Conservation (phyloP, 2,113 vertebrate species). For the Ictalurus furcatus region DNA sequence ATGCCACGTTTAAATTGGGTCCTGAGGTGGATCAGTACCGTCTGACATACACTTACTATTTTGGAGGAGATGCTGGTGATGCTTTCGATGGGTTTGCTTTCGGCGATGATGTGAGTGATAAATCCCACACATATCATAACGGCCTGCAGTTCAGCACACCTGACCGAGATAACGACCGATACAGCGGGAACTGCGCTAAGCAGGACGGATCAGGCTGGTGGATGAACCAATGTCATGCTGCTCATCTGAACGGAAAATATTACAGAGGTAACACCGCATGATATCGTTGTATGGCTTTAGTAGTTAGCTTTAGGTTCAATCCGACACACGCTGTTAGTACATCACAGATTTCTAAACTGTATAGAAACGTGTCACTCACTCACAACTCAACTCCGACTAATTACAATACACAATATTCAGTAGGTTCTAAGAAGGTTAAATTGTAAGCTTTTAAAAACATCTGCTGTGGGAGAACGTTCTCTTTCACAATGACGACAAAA, state of each 20-base stretch:
- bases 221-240: conserved; percentile 98
- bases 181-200: conserved; percentile 82
- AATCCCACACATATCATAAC: conserved; percentile 85
- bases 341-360: background rate
- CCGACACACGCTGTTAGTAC: background rate
- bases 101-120: conserved; percentile 86
- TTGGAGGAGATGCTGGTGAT: conserved; percentile 86
- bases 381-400: background rate
- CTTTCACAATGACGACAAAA: background rate
- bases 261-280: conserved; percentile 69
- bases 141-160: conserved; percentile 91
- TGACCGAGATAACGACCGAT: conserved; percentile 91
- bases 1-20: conserved; percentile 81
- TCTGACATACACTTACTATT: conserved; percentile 82
- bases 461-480: background rate
- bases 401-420: background rate
- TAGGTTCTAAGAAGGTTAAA: background rate
- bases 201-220: conserved; percentile 97
- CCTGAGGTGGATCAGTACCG: conserved; percentile 85
- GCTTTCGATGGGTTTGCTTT: conserved; percentile 88
- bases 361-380: background rate
- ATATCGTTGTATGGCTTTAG: background rate
- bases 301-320: background rate
- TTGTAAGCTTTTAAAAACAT: background rate
- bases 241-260: conserved; percentile 91